Percentiles rank a stretch among this genome's conserved stretches.
phyloP scores from a whole-genome alignment of 2,113 vertebrate genomes.

The Acinonyx jubatus region DNA sequence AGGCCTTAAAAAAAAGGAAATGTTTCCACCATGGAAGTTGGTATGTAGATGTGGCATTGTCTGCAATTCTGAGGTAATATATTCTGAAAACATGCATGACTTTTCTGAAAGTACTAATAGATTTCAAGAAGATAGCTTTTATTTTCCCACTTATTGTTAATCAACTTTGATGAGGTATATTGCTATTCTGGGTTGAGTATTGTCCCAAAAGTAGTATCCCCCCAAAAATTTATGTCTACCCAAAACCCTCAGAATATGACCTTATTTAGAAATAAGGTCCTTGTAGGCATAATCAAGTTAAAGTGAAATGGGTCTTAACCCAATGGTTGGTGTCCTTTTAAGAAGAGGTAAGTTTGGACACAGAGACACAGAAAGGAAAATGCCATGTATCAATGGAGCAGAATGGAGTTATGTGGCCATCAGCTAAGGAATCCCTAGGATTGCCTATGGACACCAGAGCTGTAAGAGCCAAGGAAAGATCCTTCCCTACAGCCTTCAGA shows the following conservation, averaged over 20 bases:
- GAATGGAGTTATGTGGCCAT: background rate
- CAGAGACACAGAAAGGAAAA: background rate
- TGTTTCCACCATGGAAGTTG: background rate
- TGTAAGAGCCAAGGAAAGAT: background rate
- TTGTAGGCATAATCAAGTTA: background rate
- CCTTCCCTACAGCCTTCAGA: background rate
- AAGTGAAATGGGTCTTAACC: background rate
- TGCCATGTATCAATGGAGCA: background rate
- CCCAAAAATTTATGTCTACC: background rate
- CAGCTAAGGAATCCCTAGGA: background rate
- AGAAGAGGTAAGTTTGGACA: background rate
- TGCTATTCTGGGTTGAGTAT: background rate
- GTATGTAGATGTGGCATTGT: background rate
- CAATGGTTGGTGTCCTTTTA: background rate
- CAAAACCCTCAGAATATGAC: background rate
- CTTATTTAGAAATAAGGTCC: background rate
- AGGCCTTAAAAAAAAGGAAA: background rate
- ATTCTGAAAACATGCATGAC: background rate
- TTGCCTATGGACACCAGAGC: background rate
- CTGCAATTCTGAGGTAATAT: background rate
- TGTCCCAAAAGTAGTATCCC: background rate
- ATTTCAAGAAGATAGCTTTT: background rate
- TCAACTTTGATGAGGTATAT: background rate
- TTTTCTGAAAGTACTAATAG: background rate
- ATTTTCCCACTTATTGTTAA: background rate